Evolutionary conservation across 2,797 vertebrate genomes (phyloP), one percentile per base, ranked within the genome.

Genomic region (Peromyscus nudipes): DNA sequence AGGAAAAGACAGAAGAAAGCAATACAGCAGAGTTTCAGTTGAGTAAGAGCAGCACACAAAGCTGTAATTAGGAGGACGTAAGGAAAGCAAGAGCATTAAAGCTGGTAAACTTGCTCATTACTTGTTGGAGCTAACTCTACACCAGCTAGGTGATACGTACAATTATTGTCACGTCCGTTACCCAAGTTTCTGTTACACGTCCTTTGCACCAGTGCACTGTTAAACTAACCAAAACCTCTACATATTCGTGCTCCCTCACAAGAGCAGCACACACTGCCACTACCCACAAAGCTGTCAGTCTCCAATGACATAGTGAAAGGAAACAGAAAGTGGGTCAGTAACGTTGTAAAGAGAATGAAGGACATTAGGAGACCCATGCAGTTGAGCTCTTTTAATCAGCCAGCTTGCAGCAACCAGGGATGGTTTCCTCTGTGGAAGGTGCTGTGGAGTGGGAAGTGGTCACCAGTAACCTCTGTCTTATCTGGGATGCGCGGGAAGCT

Each of bases 401-500:
- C 99, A 96, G 99, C 99, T 99, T 99, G 99, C 99, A 97, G 99
- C 99, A 97, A 99, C 99, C 94, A 99, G 99, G 97, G 99, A 99
- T 11, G 99, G 99, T 99, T 99, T 99, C 98, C 99, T 99, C 97
- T 99, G 99, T 57, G 99, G 99, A 98, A 99, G 99, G 98, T 99
- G 99, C 98, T 99, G 99, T 97, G 99, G 99, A 96, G 99, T 99
- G 92, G 99, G 99, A 98, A 99, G 98, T 99, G 99, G 98, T 99
- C 99, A 91, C 99, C 99, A 87, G 99, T 99, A 97, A 99, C 99
- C 98, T 99, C 99, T 0, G 99, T 99, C 99, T 99, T 99, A 98
- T 99, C 99, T 1, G 99, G 99, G 55, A 99, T 55, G 16, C 16
- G 4, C 55, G 4, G 16, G 55, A 55, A 55, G 55, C 55, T 55